phyloP scores from a whole-genome alignment of 2,888 invertebrate genomes.

The Standfussiana lucernea region DNA sequence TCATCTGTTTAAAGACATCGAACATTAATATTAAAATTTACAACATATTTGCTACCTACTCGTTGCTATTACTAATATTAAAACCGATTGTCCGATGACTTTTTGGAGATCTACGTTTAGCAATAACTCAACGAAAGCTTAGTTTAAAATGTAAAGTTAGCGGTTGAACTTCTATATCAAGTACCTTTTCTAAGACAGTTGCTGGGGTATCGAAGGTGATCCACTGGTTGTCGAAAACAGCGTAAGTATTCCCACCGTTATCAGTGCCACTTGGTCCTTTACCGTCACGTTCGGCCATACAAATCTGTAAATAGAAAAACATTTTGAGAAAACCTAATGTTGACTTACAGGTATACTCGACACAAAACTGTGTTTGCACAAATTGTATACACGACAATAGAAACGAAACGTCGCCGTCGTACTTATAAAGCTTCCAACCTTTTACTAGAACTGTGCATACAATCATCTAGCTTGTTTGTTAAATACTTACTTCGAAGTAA shows the following conservation, averaged over 20 bases:
- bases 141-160: not conserved
- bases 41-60: not conserved
- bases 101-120: not conserved
- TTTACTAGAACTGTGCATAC: not conserved
- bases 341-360: not conserved
- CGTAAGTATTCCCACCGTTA: conserved; percentile 92
- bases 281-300: conserved; percentile 90
- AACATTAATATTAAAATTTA: not conserved
- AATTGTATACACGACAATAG: not conserved
- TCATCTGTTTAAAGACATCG: conserved; percentile 86
- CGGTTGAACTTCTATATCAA: not conserved
- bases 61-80: not conserved
- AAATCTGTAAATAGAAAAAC: conserved; percentile 81
- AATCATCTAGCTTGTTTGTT: not conserved
- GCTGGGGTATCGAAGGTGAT: conserved; percentile 94
- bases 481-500: conserved; percentile 92
- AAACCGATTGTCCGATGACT: not conserved
- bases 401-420: no score
- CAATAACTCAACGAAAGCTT: not conserved
- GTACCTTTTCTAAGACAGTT: conserved; percentile 92
- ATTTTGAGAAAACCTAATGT: not conserved
- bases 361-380: not conserved
- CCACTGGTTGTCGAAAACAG: conserved; percentile 94
- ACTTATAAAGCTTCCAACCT: no score
- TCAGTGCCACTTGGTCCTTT: conserved; percentile 90